phyloP scores from a whole-genome alignment of 1,140 invertebrate species.

The Leptinotarsa undecemlineata region DNA sequence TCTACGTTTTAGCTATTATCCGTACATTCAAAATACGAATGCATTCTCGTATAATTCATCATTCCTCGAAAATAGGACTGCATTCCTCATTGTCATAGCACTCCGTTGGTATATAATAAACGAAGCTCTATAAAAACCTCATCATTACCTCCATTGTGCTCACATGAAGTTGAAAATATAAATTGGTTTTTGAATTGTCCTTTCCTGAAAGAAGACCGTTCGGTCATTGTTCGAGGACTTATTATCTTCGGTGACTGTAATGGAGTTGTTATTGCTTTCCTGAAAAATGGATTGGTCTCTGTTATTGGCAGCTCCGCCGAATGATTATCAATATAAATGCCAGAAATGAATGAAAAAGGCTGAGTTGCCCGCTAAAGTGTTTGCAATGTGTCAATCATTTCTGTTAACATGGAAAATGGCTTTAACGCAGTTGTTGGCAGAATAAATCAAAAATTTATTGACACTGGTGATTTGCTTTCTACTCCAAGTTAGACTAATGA shows the following conservation, averaged over 20 bases:
- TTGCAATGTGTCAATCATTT: too few relatives aligned
- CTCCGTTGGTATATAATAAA: slow-evolving; percentile 46
- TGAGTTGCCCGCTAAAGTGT: too few relatives aligned
- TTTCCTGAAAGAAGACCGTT: slow-evolving; percentile 31
- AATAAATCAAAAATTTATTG: too few relatives aligned
- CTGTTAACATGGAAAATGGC: too few relatives aligned
- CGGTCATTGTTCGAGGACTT: neutral
- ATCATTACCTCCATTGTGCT: slow-evolving; percentile 46
- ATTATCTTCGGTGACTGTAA: slow-evolving; percentile 1
- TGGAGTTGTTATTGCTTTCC: slow-evolving; percentile 1
- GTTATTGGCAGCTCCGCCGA: neutral
- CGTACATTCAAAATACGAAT: neutral
- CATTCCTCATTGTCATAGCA: slow-evolving; percentile 44
- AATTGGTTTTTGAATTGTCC: slow-evolving; percentile 48
- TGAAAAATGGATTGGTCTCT: neutral
- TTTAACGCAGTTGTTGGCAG: too few relatives aligned
- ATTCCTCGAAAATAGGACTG: slow-evolving; percentile 31
- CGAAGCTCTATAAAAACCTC: slow-evolving; percentile 40
- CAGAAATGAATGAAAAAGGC: neutral
- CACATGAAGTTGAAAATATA: slow-evolving; percentile 44
- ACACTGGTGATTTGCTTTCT: too few relatives aligned
- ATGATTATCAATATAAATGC: neutral
- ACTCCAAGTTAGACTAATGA: too few relatives aligned
- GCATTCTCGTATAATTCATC: neutral
- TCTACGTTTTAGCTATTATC: neutral